These are phyloP conservation scores for Leptinotarsa undecemlineata DNA, from an alignment of 1,140 invertebrate genomes.

Conservation along the genomic window DNA sequence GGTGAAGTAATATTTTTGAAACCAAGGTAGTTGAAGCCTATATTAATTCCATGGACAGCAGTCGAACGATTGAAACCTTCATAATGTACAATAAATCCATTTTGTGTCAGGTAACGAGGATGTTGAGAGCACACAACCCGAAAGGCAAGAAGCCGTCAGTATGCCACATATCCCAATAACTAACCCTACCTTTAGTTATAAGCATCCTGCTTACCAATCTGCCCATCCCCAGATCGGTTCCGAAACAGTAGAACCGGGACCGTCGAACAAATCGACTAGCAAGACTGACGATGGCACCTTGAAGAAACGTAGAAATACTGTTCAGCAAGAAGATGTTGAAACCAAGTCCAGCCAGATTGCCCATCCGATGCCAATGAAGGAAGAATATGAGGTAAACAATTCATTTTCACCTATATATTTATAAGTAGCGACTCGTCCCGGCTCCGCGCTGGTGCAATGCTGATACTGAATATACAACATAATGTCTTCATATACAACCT, in stretches of 20 bases:
- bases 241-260: conserved; percentile 9
- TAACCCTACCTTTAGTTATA: conserved; percentile 65
- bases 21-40: not conserved
- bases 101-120: conserved; percentile 39
- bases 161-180: conserved; percentile 59
- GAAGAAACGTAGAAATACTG: conserved; percentile 76
- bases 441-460: too few relatives aligned
- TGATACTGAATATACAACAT: too few relatives aligned
- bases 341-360: conserved; percentile 40
- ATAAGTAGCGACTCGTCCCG: too few relatives aligned
- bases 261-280: not conserved
- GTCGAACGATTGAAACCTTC: not conserved
- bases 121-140: conserved; percentile 47
- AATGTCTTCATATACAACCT: too few relatives aligned
- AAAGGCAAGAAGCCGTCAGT: conserved; percentile 59
- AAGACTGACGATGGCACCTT: conserved; percentile 43
- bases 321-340: conserved; percentile 68
- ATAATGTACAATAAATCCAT: not conserved
- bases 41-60: not conserved
- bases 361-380: conserved; percentile 38
- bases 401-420: too few relatives aligned
- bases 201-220: conserved; percentile 74
- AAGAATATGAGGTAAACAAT: conserved; percentile 42
- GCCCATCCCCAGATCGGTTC: conserved; percentile 61
- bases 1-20: too few relatives aligned